Evolutionary conservation across 2,797 vertebrate species (phyloP).

Genomic region (Cirrhinus mrigala): DNA sequence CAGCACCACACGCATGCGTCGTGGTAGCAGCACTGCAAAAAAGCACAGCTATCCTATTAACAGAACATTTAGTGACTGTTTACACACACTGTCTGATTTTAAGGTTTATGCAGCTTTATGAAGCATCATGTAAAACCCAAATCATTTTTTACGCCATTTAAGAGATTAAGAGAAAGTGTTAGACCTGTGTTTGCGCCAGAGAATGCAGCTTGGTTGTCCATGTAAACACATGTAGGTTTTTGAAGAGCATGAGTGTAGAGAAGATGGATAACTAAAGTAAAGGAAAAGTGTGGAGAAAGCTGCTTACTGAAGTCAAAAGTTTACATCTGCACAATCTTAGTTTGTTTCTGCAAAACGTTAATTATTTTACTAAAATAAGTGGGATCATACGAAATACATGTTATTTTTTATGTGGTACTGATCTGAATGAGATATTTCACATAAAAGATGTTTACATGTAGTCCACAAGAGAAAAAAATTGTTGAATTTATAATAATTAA

Average conservation of each 20-base stretch:
- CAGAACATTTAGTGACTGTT: neutral
- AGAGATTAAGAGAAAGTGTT: constrained; percentile 1
- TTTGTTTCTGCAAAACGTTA: too few relatives aligned
- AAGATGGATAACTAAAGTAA: neutral
- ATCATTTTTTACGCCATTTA: neutral
- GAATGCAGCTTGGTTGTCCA: neutral
- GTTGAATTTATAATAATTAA: too few relatives aligned
- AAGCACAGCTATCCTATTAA: neutral
- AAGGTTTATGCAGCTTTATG: neutral
- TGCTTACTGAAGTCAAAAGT: neutral
- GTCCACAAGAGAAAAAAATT: too few relatives aligned
- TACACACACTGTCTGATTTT: neutral
- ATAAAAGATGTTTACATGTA: too few relatives aligned
- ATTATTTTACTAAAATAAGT: too few relatives aligned
- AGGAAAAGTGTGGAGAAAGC: neutral
- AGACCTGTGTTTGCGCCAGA: neutral
- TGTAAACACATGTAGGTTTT: neutral
- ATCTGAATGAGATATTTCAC: too few relatives aligned
- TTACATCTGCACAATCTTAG: too few relatives aligned
- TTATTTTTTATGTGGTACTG: too few relatives aligned
- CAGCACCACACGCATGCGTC: too few relatives aligned
- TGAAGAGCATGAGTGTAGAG: neutral
- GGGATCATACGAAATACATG: too few relatives aligned
- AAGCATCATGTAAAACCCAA: neutral
- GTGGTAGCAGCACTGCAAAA: neutral